Percentiles rank a stretch among this genome's conserved stretches.
phyloP scores from a whole-genome alignment of 2,113 vertebrate genomes.

The Butorides virescens region DNA sequence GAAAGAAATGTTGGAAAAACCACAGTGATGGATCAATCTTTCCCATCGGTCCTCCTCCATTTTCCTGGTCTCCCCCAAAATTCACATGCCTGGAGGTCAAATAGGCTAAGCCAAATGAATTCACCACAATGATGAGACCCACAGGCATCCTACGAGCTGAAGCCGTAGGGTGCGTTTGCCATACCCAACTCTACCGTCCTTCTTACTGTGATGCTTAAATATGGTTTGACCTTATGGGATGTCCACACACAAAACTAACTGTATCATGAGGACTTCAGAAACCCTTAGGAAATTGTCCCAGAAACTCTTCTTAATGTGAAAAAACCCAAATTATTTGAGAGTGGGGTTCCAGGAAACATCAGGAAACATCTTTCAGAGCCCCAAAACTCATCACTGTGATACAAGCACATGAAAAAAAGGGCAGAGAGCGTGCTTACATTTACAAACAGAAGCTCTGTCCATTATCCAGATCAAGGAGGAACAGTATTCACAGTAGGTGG shows the following conservation, averaged over 20 bases:
- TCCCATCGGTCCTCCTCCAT: neutral
- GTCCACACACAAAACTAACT: neutral
- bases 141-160: neutral
- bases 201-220: neutral
- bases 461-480: conserved; percentile 99
- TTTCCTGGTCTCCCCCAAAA: neutral
- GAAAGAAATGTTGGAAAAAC: neutral
- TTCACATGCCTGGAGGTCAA: neutral
- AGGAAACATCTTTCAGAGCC: neutral
- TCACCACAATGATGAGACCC: neutral
- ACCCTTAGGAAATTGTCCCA: neutral
- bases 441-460: conserved; percentile 97
- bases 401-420: neutral
- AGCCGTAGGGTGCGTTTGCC: neutral
- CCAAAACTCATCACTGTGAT: neutral
- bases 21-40: neutral
- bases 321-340: neutral
- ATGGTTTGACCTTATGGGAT: neutral
- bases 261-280: neutral
- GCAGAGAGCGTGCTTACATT: conserved; percentile 78
- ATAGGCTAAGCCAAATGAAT: neutral
- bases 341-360: neutral
- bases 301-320: neutral
- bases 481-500: conserved; percentile 97
- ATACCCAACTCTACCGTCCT: neutral